phyloP scores from a whole-genome alignment of 2,797 vertebrate genomes.

The Kryptopterus vitreolus region DNA sequence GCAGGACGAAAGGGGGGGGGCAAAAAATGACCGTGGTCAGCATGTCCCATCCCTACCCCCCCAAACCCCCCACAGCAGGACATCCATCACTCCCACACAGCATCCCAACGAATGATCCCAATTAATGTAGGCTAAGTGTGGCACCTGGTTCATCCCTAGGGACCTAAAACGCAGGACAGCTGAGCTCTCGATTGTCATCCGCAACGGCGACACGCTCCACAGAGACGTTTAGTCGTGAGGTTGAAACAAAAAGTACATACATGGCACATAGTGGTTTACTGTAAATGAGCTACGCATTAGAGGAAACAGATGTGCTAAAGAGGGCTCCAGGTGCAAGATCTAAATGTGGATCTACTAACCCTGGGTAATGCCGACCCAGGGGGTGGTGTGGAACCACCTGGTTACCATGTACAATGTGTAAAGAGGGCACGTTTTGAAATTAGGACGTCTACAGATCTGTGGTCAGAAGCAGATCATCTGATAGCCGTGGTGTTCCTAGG shows the following conservation, averaged over 20 bases:
- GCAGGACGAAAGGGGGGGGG: conserved; percentile 21
- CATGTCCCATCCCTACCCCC: no score
- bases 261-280: not conserved
- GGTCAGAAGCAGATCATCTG: not conserved
- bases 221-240: not conserved
- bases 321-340: not conserved
- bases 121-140: conserved; percentile 48
- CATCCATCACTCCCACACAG: conserved; percentile 41
- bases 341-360: not conserved
- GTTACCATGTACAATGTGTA: not conserved
- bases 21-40: conserved; percentile 37
- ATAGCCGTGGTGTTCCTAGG: not conserved
- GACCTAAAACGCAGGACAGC: conserved; percentile 40
- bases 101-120: conserved; percentile 47
- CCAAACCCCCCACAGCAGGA: conserved; percentile 22
- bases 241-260: not conserved
- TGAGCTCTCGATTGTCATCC: conserved; percentile 39
- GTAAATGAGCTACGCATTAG: not conserved
- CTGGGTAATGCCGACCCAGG: not conserved
- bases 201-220: not conserved
- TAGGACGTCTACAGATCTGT: not conserved
- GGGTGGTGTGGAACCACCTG: conserved; percentile 9
- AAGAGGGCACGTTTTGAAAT: no score
- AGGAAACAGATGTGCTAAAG: conserved; percentile 5
- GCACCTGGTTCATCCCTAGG: conserved; percentile 50